Percentiles rank a stretch among this genome's conserved stretches.
phyloP scores from a whole-genome alignment of 2,888 invertebrate species.

The Phymatocera aterrima region DNA sequence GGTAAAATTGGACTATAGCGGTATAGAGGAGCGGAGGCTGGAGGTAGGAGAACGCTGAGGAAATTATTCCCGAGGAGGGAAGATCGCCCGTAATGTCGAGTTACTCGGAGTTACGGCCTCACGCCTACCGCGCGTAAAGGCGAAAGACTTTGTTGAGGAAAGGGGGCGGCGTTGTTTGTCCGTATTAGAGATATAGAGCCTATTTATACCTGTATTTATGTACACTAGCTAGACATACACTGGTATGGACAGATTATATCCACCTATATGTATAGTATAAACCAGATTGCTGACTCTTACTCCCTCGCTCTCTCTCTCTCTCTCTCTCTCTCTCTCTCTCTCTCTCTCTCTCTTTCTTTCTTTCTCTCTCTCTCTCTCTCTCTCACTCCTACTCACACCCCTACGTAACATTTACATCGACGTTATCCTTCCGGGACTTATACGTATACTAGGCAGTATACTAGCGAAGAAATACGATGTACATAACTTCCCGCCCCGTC shows the following conservation, averaged over 20 bases:
- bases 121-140: constrained; percentile 8
- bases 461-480: too few species aligned
- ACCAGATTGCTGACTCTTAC: neutral
- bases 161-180: constrained; percentile 28
- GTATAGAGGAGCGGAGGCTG: neutral
- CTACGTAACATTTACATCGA: too few species aligned
- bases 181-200: constrained; percentile 22
- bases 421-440: neutral
- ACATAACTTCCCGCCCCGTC: too few species aligned
- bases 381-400: too few species aligned
- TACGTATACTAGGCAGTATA: too few species aligned
- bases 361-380: too few species aligned
- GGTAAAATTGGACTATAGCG: constrained; percentile 33
- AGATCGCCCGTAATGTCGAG: constrained; percentile 28
- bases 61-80: constrained; percentile 34
- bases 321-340: too few species aligned
- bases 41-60: neutral
- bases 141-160: neutral
- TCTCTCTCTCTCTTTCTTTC: too few species aligned
- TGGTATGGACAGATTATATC: too few species aligned
- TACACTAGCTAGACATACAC: neutral
- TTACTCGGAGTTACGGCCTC: constrained; percentile 22
- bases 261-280: neutral
- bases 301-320: too few species aligned
- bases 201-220: constrained; percentile 18